Evolutionary conservation across 2,113 vertebrate species (phyloP).

Genomic region (Rhadina sibilatrix): DNA sequence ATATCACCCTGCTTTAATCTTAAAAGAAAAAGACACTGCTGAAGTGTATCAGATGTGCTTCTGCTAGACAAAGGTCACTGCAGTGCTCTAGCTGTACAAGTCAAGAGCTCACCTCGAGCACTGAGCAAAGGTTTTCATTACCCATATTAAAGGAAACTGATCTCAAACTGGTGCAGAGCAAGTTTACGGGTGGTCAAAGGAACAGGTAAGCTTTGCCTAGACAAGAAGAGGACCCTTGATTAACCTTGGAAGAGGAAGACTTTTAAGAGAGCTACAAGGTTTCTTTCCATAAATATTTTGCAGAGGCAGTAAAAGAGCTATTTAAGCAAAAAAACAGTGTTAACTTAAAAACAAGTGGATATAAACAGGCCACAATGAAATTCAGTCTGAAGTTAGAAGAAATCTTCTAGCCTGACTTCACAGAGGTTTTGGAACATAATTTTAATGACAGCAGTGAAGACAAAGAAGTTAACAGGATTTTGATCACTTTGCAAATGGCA

Average conservation of each 20-base stretch:
- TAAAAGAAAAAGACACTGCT: not conserved
- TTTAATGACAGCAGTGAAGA: constrained; percentile 53
- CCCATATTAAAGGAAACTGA: not conserved
- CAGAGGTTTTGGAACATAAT: constrained; percentile 40
- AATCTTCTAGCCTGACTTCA: constrained; percentile 7
- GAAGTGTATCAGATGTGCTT: not conserved
- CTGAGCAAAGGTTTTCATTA: not conserved
- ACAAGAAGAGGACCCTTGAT: not conserved
- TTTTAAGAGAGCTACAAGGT: not conserved
- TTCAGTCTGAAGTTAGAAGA: not conserved
- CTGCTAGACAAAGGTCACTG: not conserved
- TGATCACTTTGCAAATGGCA: constrained; percentile 44
- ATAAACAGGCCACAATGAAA: constrained; percentile 24
- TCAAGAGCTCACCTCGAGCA: not conserved
- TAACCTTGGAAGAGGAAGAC: not conserved
- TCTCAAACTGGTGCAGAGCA: not conserved
- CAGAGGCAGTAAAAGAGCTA: not conserved
- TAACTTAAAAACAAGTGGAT: constrained; percentile 23
- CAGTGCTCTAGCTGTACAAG: not conserved
- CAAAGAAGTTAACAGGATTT: constrained; percentile 36
- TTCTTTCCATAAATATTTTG: not conserved
- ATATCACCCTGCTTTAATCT: not conserved
- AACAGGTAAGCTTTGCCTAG: not conserved
- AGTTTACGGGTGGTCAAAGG: not conserved
- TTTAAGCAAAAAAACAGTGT: not conserved